phyloP scores from a whole-genome alignment of 2,797 vertebrate genomes.

The Orientallactaga sibirica region DNA sequence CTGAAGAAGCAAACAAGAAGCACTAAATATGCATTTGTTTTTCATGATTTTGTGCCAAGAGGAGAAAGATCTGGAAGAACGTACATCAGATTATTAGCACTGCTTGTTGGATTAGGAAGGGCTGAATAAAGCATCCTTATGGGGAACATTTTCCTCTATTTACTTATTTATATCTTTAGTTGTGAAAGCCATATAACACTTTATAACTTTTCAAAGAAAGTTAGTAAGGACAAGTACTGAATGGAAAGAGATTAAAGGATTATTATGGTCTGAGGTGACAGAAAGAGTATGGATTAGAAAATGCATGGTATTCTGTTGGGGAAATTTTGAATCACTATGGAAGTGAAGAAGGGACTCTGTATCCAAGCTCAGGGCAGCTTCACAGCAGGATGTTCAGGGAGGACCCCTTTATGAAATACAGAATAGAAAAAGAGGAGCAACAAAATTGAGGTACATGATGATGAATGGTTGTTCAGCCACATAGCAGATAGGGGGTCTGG shows the following conservation, averaged over 20 bases:
- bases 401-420: neutral
- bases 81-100: neutral
- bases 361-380: neutral
- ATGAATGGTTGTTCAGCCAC: neutral
- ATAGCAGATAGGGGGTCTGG: neutral
- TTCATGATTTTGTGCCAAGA: neutral
- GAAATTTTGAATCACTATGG: neutral
- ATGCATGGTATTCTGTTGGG: accelerated
- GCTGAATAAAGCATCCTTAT: neutral
- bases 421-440: neutral
- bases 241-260: neutral
- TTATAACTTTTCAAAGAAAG: conserved; percentile 3
- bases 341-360: neutral
- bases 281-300: neutral
- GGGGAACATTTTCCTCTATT: neutral
- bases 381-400: neutral
- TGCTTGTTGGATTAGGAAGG: neutral
- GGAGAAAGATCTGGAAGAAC: neutral
- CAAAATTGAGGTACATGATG: neutral
- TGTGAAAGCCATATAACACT: neutral
- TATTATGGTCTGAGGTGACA: neutral
- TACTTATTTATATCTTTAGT: neutral
- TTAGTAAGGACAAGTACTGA: conserved; percentile 29
- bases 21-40: neutral
- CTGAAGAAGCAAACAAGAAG: conserved; percentile 49